phyloP scores from a whole-genome alignment of 2,888 invertebrate species.

The Cinara cedri region DNA sequence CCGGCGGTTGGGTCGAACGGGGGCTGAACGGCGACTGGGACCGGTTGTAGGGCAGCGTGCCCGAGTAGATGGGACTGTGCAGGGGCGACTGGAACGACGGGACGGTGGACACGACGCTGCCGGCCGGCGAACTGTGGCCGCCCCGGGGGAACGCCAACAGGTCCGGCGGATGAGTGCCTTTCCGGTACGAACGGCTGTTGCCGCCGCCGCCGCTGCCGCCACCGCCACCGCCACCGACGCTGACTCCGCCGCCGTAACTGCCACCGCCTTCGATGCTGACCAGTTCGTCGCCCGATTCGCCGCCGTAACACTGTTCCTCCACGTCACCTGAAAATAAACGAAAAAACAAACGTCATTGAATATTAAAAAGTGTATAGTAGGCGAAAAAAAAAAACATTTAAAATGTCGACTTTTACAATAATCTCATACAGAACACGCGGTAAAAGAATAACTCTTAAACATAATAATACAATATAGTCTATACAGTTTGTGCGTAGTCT shows the following conservation, averaged over 20 bases:
- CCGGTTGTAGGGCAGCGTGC: conserved; percentile 79
- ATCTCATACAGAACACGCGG: too few species aligned
- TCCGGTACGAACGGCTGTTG: conserved; percentile 61
- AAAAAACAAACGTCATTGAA: too few species aligned
- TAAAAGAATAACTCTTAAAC: too few species aligned
- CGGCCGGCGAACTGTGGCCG: conserved; percentile 75
- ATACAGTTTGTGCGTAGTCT: too few species aligned
- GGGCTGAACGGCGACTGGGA: conserved; percentile 78
- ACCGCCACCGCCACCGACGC: conserved; percentile 59
- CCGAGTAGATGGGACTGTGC: conserved; percentile 64
- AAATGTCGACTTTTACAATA: too few species aligned
- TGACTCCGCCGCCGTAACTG: conserved; percentile 57
- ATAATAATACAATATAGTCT: too few species aligned
- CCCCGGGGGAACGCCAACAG: conserved; percentile 74
- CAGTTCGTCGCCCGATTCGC: conserved; percentile 59
- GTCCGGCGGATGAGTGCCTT: conserved; percentile 74
- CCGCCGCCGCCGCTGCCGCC: conserved; percentile 40
- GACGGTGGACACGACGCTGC: conserved; percentile 81
- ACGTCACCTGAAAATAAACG: conserved; percentile 63
- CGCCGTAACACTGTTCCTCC: conserved; percentile 63
- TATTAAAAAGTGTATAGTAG: too few species aligned
- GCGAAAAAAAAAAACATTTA: too few species aligned
- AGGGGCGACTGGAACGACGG: conserved; percentile 71
- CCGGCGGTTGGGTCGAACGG: conserved; percentile 15
- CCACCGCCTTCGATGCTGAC: conserved; percentile 47